Conservation (phyloP, 2,797 vertebrate genomes). For the Craterocephalus amniculus region DNA sequence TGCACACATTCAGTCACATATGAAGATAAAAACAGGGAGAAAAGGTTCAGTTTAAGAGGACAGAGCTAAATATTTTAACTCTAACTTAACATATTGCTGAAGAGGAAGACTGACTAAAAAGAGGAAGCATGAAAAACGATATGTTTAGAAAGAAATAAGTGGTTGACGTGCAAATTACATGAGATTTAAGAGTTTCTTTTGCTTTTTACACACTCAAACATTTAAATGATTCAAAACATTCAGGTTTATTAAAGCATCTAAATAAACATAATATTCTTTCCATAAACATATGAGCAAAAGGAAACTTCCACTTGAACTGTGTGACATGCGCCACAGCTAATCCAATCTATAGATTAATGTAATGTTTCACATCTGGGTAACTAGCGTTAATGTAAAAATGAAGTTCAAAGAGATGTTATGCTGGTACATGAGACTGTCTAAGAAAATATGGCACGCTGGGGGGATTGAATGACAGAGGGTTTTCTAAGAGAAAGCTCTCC, state of each 20-base stretch:
- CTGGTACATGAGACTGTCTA: slow-evolving; percentile 25
- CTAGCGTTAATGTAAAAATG: slow-evolving; percentile 8
- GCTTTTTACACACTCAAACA: background rate
- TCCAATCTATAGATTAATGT: background rate
- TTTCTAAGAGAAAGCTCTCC: slow-evolving; percentile 30
- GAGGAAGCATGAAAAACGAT: background rate
- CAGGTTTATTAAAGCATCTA: background rate
- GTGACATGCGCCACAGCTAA: background rate
- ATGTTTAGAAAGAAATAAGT: background rate
- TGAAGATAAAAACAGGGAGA: background rate
- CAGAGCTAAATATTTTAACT: too few relatives aligned
- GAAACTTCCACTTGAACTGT: background rate
- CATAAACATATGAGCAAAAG: background rate
- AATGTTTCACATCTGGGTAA: background rate
- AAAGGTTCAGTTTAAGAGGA: slow-evolving; percentile 5
- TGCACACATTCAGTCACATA: background rate
- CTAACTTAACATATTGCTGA: background rate
- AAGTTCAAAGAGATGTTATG: slow-evolving; percentile 2
- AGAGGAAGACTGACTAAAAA: background rate
- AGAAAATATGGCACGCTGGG: slow-evolving; percentile 28
- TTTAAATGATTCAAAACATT: background rate
- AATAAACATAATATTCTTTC: background rate
- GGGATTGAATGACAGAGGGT: slow-evolving; percentile 29
- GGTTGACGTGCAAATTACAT: too few relatives aligned
- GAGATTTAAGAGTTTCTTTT: background rate